phyloP scores from a whole-genome alignment of 1,140 invertebrate genomes.

The Meloidogyne floridensis region DNA sequence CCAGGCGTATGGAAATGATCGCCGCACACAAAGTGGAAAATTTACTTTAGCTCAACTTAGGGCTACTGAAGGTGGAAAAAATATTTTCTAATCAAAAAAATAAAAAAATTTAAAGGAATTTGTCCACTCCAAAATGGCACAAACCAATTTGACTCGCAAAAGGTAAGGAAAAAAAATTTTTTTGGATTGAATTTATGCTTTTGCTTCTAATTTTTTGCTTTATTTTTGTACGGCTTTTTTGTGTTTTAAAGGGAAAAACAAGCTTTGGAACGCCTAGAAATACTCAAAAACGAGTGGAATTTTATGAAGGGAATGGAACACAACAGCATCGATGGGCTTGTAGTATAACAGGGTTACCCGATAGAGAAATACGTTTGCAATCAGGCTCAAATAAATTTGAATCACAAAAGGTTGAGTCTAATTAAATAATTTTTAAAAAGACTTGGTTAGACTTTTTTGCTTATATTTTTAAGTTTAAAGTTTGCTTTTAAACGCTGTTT shows the following conservation, averaged over 20 bases:
- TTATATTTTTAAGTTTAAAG: not conserved
- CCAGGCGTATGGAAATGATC: constrained; percentile 39
- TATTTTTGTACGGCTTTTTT: constrained; percentile 27
- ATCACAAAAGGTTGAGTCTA: constrained; percentile 45
- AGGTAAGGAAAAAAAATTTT: constrained; percentile 41
- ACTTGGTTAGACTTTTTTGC: not conserved
- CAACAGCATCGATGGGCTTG: constrained; percentile 25
- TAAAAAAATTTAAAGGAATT: constrained; percentile 45
- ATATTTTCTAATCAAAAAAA: not conserved
- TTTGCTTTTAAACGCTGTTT: not conserved
- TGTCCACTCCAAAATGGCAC: constrained; percentile 62
- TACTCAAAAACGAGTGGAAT: constrained; percentile 57
- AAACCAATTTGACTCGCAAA: constrained; percentile 63
- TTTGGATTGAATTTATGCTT: not conserved
- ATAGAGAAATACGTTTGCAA: constrained; percentile 51
- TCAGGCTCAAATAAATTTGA: constrained; percentile 54
- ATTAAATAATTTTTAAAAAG: not conserved
- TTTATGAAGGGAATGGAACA: constrained; percentile 48
- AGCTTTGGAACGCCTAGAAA: constrained; percentile 63
- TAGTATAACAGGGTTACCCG: constrained; percentile 34
- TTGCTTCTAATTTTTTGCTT: not conserved
- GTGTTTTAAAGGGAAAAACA: constrained; percentile 57
- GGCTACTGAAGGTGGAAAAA: constrained; percentile 60
- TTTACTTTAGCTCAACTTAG: constrained; percentile 61
- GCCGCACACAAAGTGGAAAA: constrained; percentile 56